phyloP scores from a whole-genome alignment of 1,140 invertebrate species.

The Phortica variegata region DNA sequence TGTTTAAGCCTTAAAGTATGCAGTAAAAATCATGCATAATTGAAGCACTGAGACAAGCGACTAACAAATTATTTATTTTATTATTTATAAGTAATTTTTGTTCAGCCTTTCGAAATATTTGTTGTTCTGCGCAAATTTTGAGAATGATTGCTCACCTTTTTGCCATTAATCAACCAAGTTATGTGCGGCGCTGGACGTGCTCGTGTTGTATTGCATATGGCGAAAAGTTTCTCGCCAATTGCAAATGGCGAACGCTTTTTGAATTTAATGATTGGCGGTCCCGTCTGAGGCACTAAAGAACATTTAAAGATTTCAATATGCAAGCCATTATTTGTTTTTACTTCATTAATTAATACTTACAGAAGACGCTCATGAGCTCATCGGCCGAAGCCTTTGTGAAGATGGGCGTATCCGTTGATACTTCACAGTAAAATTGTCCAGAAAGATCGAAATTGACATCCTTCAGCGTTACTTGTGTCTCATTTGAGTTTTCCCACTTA shows the following conservation, averaged over 20 bases:
- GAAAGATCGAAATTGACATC: constrained; percentile 73
- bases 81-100: too few relatives aligned
- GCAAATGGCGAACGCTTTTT: constrained; percentile 65
- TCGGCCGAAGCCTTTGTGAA: constrained; percentile 72
- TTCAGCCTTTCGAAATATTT: too few relatives aligned
- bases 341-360: constrained; percentile 60
- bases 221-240: constrained; percentile 71
- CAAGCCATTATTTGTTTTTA: too few relatives aligned
- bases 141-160: constrained; percentile 74
- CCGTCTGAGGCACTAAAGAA: constrained; percentile 69
- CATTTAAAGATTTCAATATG: constrained; percentile 10
- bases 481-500: constrained; percentile 70
- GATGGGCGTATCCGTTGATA: constrained; percentile 74
- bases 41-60: too few relatives aligned
- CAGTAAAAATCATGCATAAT: too few relatives aligned
- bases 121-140: too few relatives aligned
- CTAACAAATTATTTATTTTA: too few relatives aligned
- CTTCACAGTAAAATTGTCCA: constrained; percentile 73
- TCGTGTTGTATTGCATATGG: constrained; percentile 73
- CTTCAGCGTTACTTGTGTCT: constrained; percentile 72
- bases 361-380: constrained; percentile 73
- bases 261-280: constrained; percentile 71
- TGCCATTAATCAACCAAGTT: constrained; percentile 80
- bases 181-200: constrained; percentile 75
- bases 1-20: background rate